Percentiles rank a stretch among this genome's conserved stretches.
Conservation (phyloP, 2,113 vertebrate genomes). For the Gadus chalcogrammus region DNA sequence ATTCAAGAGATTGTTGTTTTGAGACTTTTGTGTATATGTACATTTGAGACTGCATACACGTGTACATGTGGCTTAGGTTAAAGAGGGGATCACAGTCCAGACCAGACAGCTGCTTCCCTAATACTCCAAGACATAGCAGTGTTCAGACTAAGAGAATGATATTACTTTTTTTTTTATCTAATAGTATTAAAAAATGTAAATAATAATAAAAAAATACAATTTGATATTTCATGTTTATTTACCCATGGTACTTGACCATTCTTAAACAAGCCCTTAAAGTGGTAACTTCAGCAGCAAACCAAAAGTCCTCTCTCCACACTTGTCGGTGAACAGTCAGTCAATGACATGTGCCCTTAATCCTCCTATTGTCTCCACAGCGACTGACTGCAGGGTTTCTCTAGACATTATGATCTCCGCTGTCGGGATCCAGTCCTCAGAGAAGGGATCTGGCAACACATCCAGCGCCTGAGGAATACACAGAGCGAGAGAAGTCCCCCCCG, state of each 20-base stretch:
- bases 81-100: neutral
- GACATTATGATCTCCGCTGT: constrained; percentile 50
- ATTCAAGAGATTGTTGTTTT: neutral
- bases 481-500: constrained; percentile 13
- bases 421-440: constrained; percentile 37
- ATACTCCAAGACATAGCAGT: neutral
- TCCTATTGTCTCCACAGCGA: constrained; percentile 62
- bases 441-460: constrained; percentile 25
- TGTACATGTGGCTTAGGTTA: neutral
- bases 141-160: neutral
- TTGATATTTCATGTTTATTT: no score
- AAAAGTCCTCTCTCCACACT: neutral
- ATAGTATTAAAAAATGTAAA: neutral
- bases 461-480: constrained; percentile 41
- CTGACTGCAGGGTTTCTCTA: constrained; percentile 62
- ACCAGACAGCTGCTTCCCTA: neutral
- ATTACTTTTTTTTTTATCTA: neutral
- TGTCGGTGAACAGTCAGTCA: neutral
- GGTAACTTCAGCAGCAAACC: no score
- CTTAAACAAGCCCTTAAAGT: no score
- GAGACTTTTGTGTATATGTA: neutral
- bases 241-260: no score
- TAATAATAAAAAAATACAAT: neutral
- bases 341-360: neutral
- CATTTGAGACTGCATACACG: neutral